Evolutionary conservation across 2,888 invertebrate genomes (phyloP).

Genomic region (Synanthedon andrenaeformis): DNA sequence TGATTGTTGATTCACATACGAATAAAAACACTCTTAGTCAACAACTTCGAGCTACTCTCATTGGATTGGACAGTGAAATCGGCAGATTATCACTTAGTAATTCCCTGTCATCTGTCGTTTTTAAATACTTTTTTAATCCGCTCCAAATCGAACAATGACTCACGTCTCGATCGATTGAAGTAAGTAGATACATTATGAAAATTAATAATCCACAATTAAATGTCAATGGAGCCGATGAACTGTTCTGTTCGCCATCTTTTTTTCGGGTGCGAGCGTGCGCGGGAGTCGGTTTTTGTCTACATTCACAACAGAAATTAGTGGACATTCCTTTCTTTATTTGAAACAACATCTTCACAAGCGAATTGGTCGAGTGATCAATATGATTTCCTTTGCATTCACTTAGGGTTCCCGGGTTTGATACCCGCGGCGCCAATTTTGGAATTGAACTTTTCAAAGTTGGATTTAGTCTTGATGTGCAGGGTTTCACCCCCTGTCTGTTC

Average conservation of each 20-base stretch:
- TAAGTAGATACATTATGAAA: neutral
- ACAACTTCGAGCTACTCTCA: too few relatives aligned
- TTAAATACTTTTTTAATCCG: neutral
- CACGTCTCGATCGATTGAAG: neutral
- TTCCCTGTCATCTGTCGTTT: neutral
- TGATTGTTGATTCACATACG: too few relatives aligned
- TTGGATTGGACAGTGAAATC: too few relatives aligned
- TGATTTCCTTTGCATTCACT: too few relatives aligned
- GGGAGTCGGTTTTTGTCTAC: slow-evolving; percentile 8
- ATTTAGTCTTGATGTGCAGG: too few relatives aligned
- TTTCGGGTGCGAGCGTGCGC: slow-evolving; percentile 10
- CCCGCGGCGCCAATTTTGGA: too few relatives aligned
- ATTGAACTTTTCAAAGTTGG: too few relatives aligned
- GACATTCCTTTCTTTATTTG: neutral
- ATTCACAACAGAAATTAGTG: neutral
- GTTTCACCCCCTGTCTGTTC: too few relatives aligned
- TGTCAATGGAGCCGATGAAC: slow-evolving; percentile 7
- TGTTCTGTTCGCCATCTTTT: slow-evolving; percentile 9
- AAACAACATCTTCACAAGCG: too few relatives aligned
- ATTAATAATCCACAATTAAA: neutral
- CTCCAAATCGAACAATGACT: neutral
- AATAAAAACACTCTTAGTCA: too few relatives aligned
- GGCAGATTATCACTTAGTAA: neutral
- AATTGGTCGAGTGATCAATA: too few relatives aligned
- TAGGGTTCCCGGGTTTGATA: too few relatives aligned